Conservation (phyloP, 2,888 invertebrate species). For the Drosophila colorata region DNA sequence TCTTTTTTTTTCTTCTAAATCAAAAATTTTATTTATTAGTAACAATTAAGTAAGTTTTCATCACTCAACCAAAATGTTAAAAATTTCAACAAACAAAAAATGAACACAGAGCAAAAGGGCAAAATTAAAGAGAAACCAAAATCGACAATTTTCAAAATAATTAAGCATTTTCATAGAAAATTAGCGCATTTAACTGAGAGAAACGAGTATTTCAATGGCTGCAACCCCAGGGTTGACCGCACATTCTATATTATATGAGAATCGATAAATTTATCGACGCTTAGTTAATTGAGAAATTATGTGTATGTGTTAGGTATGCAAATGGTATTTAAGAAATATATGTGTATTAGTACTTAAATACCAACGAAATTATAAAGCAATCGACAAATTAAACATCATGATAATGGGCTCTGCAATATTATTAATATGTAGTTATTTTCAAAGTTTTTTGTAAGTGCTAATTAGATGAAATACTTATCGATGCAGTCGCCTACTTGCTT, state of each 20-base stretch:
- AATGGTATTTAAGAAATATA: conserved; percentile 12
- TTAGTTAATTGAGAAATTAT: conserved; percentile 9
- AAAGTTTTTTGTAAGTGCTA: conserved; percentile 42
- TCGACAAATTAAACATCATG: conserved; percentile 13
- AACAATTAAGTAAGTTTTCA: conserved; percentile 42
- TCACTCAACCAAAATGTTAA: conserved; percentile 21
- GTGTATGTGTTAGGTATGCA: conserved; percentile 31
- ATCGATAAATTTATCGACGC: conserved; percentile 9
- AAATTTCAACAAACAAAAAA: conserved; percentile 4
- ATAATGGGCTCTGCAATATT: conserved; percentile 24
- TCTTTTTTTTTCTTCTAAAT: conserved; percentile 5
- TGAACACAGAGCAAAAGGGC: conserved; percentile 21
- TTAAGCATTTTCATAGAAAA: conserved; percentile 37
- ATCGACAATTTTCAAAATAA: conserved; percentile 15
- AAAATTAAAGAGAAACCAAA: conserved; percentile 14
- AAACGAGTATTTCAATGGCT: conserved; percentile 22
- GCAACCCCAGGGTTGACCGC: conserved; percentile 23
- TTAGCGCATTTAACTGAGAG: conserved; percentile 64
- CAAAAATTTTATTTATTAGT: conserved; percentile 37
- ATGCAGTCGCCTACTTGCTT: conserved; percentile 44
- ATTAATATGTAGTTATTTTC: conserved; percentile 17
- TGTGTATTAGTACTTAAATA: conserved; percentile 23
- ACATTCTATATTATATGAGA: conserved; percentile 27
- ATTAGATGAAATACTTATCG: conserved; percentile 37
- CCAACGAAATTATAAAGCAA: conserved; percentile 27